Evolutionary conservation across 2,797 vertebrate genomes (phyloP).

Genomic region (Leuciscus waleckii): DNA sequence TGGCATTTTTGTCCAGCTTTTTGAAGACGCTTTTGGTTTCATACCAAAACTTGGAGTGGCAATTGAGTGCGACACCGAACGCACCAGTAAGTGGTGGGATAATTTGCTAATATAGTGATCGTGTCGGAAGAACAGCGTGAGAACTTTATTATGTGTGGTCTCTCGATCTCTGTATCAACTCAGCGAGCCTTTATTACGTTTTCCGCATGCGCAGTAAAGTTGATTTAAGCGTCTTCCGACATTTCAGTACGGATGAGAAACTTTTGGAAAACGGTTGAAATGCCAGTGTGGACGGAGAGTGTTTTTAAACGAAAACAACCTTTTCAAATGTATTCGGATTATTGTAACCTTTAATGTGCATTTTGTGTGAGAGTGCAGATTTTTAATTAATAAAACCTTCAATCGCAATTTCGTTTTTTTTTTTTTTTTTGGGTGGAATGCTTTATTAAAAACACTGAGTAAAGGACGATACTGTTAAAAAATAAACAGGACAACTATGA

Average conservation of each 20-base stretch:
- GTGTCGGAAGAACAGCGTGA: neutral
- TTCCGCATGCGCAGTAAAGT: neutral
- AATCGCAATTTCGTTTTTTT: too few relatives aligned
- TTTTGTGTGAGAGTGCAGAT: neutral
- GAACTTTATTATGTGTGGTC: neutral
- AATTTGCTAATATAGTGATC: neutral
- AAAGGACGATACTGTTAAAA: slow-evolving; percentile 67
- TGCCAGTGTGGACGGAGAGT: neutral
- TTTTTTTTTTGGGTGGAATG: slow-evolving; percentile 57
- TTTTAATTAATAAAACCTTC: neutral
- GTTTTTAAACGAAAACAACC: neutral
- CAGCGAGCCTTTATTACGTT: too few relatives aligned
- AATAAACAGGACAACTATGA: slow-evolving; percentile 67
- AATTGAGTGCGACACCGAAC: neutral
- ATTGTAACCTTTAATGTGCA: neutral
- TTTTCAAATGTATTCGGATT: neutral
- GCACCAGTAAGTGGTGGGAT: too few relatives aligned
- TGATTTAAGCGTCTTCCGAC: neutral
- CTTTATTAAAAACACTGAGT: slow-evolving; percentile 70
- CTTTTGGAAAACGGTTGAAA: neutral
- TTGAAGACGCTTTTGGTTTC: neutral
- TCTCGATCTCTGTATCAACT: neutral
- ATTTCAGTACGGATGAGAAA: neutral
- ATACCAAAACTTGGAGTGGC: neutral
- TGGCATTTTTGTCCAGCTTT: neutral